Conservation (phyloP, 2,888 invertebrate genomes). For the Rotaria magnacalcarata region DNA sequence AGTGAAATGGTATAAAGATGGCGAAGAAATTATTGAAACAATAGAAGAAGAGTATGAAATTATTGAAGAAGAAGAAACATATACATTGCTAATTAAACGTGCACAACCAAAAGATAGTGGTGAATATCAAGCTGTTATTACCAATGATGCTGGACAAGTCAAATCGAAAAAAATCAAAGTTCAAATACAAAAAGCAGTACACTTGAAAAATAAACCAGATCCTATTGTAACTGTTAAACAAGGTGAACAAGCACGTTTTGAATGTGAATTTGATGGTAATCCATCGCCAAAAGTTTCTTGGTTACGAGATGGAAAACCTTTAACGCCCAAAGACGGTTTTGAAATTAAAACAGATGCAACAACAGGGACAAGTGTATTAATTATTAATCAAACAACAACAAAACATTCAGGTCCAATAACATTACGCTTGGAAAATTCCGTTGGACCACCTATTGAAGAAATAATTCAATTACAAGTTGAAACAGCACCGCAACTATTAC, state of each 20-base stretch:
- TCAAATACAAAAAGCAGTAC: neutral
- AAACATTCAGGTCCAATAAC: conserved; percentile 11
- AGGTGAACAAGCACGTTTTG: conserved; percentile 38
- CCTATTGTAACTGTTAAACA: conserved; percentile 34
- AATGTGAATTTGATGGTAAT: conserved; percentile 39
- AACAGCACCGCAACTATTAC: neutral
- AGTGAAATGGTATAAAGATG: conserved; percentile 45
- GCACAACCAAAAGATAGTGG: conserved; percentile 43
- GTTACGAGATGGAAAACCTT: conserved; percentile 42
- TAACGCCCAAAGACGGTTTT: conserved; percentile 37
- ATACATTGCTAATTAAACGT: conserved; percentile 40
- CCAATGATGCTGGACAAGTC: conserved; percentile 39
- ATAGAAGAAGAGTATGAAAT: conserved; percentile 39
- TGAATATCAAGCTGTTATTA: conserved; percentile 34
- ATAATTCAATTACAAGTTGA: neutral
- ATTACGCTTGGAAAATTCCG: neutral
- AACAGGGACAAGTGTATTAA: neutral
- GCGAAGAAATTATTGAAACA: conserved; percentile 37
- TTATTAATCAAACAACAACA: neutral
- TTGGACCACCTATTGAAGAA: neutral
- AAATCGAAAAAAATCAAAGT: conserved; percentile 33
- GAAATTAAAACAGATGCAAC: conserved; percentile 29
- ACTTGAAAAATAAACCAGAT: conserved; percentile 32
- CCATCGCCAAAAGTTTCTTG: conserved; percentile 40
- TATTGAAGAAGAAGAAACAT: conserved; percentile 34